Base-by-base conservation (phyloP, 2,888 invertebrate genomes). In the Amaurobius ferox region DNA sequence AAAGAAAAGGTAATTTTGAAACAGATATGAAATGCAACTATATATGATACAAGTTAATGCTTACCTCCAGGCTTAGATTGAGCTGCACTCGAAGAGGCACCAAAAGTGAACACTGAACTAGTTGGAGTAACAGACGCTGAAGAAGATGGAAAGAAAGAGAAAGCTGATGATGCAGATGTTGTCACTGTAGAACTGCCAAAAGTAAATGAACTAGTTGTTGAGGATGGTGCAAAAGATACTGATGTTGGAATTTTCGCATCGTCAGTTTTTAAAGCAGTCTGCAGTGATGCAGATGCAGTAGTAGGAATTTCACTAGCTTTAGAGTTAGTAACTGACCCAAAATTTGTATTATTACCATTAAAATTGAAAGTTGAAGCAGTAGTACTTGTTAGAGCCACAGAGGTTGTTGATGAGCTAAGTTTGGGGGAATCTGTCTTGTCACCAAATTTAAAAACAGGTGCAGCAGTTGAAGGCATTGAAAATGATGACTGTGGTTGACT, bases 61-160 rank as follows among this genome's bases (percentile, higher is more conserved):
- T 80, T 68, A 80, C 80, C 80, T 29, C 74, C 68, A 40, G 74
- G 23, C n/a, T 73, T 80, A 40, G 74, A 29, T 26, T 74, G 67
- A 55, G 67, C 9, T 28, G 72, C 28, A 61, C 28, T 80, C 2
- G 78, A 39, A 55, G 71, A 35, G 35, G 77, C 44, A 7, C 80
- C 80, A 68, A 80, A 80, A 11, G 68, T 61, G 16, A 80, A 83
- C 11, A 61, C 11, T n/a, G 40, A 61, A 11, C 62, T 13, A 16
- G 30, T 32, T 55, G 72, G 19, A 5, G 72, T 30, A 6, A n/a
- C n/a, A n/a, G 48, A 39, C 3, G 83, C 9, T 28, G 77, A 30
- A 6, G 67, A 29, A 23, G 73, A 23, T n/a, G 62, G 11, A 76
- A 62, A 74, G 30, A 81, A 81, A 23, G 74, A 74, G 26, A 70